A percentile compares a stretch with the other conserved stretches of the same genome.
phyloP scores from a whole-genome alignment of 2,113 vertebrate genomes.

The Carassius auratus region DNA sequence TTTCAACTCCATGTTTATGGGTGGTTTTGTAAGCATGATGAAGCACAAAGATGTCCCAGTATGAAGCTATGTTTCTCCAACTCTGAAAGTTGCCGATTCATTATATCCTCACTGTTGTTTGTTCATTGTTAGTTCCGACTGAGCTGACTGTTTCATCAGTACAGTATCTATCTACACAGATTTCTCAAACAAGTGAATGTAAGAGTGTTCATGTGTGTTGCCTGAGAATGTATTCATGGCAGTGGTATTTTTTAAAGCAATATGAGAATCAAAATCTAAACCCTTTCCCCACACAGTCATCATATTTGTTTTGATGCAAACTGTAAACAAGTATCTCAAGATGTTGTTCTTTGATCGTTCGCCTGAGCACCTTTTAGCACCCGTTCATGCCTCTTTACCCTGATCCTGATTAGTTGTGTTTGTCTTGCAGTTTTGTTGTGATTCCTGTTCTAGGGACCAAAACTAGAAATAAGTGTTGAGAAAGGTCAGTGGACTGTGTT shows the following conservation, averaged over 20 bases:
- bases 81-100: neutral
- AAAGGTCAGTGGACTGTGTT: slow-evolving; percentile 5
- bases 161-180: neutral
- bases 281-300: neutral
- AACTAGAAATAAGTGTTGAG: slow-evolving; percentile 56
- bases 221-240: slow-evolving; percentile 84
- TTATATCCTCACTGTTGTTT: slow-evolving; percentile 14
- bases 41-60: slow-evolving; percentile 23
- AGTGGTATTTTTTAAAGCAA: slow-evolving; percentile 83
- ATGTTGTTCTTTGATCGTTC: neutral
- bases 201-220: slow-evolving; percentile 57
- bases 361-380: slow-evolving; percentile 60
- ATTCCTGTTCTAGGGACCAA: slow-evolving; percentile 79
- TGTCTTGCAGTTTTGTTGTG: slow-evolving; percentile 79
- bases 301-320: slow-evolving; percentile 77
- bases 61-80: neutral
- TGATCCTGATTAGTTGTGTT: slow-evolving; percentile 78
- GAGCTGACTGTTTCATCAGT: neutral
- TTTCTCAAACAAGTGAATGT: slow-evolving; percentile 35
- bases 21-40: neutral
- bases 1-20: neutral
- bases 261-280: slow-evolving; percentile 76
- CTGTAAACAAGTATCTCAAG: neutral
- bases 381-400: slow-evolving; percentile 69
- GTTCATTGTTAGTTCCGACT: slow-evolving; percentile 20